Evolutionary conservation across 2,797 vertebrate species (phyloP).

Genomic region (Taenioides sp.): DNA sequence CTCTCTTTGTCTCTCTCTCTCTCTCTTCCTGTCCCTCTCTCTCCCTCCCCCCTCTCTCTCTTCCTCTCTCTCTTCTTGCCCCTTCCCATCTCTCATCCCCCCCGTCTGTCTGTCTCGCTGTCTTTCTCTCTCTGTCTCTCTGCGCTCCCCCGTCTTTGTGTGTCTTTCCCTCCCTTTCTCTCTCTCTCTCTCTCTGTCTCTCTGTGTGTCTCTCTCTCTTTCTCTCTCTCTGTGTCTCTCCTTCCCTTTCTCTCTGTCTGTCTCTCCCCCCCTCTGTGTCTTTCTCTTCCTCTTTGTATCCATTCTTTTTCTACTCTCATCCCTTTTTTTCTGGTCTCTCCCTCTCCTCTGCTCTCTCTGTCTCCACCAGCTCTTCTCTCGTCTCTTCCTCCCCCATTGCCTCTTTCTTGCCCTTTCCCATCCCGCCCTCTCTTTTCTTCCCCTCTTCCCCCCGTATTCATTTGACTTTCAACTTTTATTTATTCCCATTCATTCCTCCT

Average conservation of each 20-base stretch:
- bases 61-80: background rate
- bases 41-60: no score
- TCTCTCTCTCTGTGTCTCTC: background rate
- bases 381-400: no score
- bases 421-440: background rate
- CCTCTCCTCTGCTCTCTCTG: background rate
- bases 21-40: no score
- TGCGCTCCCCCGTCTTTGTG: fast-evolving
- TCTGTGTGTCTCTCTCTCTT: background rate
- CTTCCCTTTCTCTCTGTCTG: no score
- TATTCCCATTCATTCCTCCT: conserved; percentile 53
- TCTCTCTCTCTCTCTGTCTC: no score
- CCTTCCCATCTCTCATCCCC: background rate
- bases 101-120: background rate
- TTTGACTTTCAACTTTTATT: conserved; percentile 56
- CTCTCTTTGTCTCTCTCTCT: no score
- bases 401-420: no score
- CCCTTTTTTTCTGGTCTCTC: background rate
- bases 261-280: no score
- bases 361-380: no score
- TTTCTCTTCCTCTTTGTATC: background rate
- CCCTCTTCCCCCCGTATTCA: conserved; percentile 26
- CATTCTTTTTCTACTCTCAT: background rate
- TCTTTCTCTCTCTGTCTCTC: background rate
- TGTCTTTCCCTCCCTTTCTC: background rate